Conservation (phyloP, 1,140 invertebrate species). For the Argopecten irradians region DNA sequence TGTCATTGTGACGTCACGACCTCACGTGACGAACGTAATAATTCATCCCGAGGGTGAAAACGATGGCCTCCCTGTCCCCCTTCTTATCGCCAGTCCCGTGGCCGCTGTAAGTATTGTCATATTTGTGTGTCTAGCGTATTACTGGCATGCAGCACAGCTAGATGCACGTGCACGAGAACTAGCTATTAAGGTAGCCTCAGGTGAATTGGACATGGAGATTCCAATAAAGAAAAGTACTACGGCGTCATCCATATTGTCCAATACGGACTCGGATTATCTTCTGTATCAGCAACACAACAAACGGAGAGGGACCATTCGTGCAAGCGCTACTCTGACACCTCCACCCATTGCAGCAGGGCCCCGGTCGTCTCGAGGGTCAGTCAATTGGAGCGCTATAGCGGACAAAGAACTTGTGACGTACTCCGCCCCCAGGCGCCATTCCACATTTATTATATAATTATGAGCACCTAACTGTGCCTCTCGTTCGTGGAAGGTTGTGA, state of each 20-base stretch:
- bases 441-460: slow-evolving; percentile 62
- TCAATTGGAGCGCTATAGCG: slow-evolving; percentile 53
- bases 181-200: slow-evolving; percentile 47
- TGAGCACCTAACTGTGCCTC: neutral
- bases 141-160: slow-evolving; percentile 54
- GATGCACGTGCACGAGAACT: slow-evolving; percentile 53
- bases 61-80: slow-evolving; percentile 45
- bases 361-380: slow-evolving; percentile 31
- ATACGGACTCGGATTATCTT: slow-evolving; percentile 35
- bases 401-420: slow-evolving; percentile 58
- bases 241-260: slow-evolving; percentile 41
- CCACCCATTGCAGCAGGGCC: slow-evolving; percentile 31
- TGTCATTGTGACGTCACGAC: neutral
- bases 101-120: slow-evolving; percentile 55
- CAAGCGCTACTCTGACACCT: slow-evolving; percentile 25
- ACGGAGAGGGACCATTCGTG: slow-evolving; percentile 38
- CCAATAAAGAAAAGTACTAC: slow-evolving; percentile 41
- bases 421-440: slow-evolving; percentile 58
- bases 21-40: neutral
- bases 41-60: neutral
- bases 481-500: slow-evolving; percentile 14
- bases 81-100: slow-evolving; percentile 55
- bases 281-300: slow-evolving; percentile 23
- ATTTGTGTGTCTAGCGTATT: slow-evolving; percentile 57
- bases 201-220: slow-evolving; percentile 38